Conservation (phyloP, 2,888 invertebrate species). For the Dione juno region DNA sequence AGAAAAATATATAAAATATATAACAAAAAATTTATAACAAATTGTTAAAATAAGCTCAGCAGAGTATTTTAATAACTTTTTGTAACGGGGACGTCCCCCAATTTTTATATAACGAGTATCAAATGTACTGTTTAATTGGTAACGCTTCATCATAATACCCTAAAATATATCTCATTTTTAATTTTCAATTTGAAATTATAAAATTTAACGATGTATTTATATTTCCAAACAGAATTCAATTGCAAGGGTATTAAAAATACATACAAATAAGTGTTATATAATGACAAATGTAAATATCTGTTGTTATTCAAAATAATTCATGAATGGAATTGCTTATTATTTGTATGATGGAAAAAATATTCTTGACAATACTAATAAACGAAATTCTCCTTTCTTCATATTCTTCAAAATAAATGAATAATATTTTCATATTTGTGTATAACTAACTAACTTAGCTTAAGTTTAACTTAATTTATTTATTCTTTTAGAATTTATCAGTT, state of each 20-base stretch:
- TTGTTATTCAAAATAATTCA: not conserved
- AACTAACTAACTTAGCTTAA: too few relatives aligned
- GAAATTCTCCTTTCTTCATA: too few relatives aligned
- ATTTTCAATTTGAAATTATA: slow-evolving; percentile 13
- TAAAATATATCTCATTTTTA: not conserved
- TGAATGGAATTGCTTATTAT: too few relatives aligned
- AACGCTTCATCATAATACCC: not conserved
- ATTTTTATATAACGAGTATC: slow-evolving; percentile 6
- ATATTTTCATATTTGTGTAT: too few relatives aligned
- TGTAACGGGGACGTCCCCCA: not conserved
- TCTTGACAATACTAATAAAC: too few relatives aligned
- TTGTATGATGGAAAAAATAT: too few relatives aligned
- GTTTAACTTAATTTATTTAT: too few relatives aligned
- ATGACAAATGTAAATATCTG: not conserved
- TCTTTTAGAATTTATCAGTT: slow-evolving; percentile 25
- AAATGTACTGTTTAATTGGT: slow-evolving; percentile 18
- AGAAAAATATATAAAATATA: too few relatives aligned
- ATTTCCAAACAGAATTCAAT: not conserved
- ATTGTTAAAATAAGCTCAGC: not conserved
- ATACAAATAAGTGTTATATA: slow-evolving; percentile 9
- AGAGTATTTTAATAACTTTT: not conserved
- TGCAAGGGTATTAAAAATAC: not conserved
- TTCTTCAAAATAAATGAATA: too few relatives aligned
- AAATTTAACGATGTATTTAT: not conserved
- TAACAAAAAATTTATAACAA: too few relatives aligned